Conservation (phyloP, 2,888 invertebrate species). For the Chloroclysta siterata region DNA sequence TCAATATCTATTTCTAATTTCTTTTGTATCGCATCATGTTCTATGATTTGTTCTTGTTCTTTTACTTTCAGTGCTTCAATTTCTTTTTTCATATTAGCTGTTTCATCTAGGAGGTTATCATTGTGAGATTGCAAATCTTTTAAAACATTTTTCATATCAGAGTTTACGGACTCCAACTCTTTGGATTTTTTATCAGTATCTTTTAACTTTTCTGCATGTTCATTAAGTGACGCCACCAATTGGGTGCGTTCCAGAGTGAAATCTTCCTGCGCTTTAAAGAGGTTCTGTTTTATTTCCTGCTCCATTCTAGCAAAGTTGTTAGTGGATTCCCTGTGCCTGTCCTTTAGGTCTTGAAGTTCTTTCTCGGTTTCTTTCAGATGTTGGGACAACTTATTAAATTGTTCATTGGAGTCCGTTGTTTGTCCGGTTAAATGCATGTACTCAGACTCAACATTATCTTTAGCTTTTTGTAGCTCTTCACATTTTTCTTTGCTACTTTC, state of each 20-base stretch:
- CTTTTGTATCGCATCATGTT: constrained; percentile 68
- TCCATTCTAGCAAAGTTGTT: constrained; percentile 74
- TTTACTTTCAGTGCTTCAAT: constrained; percentile 68
- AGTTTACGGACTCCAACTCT: constrained; percentile 60
- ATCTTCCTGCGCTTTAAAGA: constrained; percentile 76
- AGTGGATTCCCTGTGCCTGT: constrained; percentile 73
- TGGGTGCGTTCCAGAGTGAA: constrained; percentile 69
- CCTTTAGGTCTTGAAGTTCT: constrained; percentile 80
- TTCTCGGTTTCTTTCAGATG: constrained; percentile 85
- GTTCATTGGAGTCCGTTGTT: constrained; percentile 85
- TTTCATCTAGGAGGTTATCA: constrained; percentile 74
- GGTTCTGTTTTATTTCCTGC: constrained; percentile 78
- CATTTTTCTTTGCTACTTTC: constrained; percentile 84
- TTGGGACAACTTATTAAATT: constrained; percentile 83
- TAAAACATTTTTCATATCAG: constrained; percentile 59
- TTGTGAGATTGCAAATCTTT: constrained; percentile 63
- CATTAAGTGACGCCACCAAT: constrained; percentile 65
- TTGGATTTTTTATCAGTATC: constrained; percentile 67
- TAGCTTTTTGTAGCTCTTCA: constrained; percentile 82
- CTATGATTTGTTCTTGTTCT: constrained; percentile 68
- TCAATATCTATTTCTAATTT: constrained; percentile 76
- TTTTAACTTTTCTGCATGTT: constrained; percentile 67
- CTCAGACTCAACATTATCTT: constrained; percentile 85
- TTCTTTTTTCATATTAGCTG: constrained; percentile 72
- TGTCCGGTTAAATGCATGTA: constrained; percentile 85